Evolutionary conservation across 2,113 vertebrate species (phyloP), one percentile per base, ranked within the genome.

Genomic region (Phalacrocorax brasilianus): DNA sequence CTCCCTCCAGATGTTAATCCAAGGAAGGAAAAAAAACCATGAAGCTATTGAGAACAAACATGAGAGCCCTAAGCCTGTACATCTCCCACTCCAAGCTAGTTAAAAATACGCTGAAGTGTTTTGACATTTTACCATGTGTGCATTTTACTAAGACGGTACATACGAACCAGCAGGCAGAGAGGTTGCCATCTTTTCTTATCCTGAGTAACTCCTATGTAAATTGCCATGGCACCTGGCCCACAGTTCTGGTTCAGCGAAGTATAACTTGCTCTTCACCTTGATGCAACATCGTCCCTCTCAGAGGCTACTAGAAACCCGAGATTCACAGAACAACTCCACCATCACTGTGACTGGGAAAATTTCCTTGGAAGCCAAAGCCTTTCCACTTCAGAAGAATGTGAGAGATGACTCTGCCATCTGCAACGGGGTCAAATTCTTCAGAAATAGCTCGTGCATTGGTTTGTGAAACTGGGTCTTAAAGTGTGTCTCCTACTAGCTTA

Each of bases 341-440:
- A 73, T 27, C 55, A 23, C 68, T 12, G 11, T 5, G 35, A 23
- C 42, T 55, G 72, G n/a, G 26, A n/a, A 73, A 55, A 92, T 26
- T 50, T 59, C 44, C 63, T 55, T 17, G n/a, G 88, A 83, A 66
- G 65, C 14, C 79, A 88, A 76, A 88, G 68, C 17, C 10, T 47
- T 26, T 80, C 49, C 12, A 30, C 15, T 83, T 93, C n/a, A 78
- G 23, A 24, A 0, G 1, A 42, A 50, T 3, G 1, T 1, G 6
- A 66, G 45, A 89, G 20, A 55, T 67, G 44, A 28, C n/a, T 53
- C 63, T 74, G n/a, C 33, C 35, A 86, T 63, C 73, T 67, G n/a
- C 33, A 62, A 3, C 3, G 17, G 20, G 17, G 32, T n/a, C 32
- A 9, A 14, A 66, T 53, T 61, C 83, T 72, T 86, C 52, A 84